Base-by-base conservation (phyloP, 1,140 invertebrate species). In the Caerostris extrusa region DNA sequence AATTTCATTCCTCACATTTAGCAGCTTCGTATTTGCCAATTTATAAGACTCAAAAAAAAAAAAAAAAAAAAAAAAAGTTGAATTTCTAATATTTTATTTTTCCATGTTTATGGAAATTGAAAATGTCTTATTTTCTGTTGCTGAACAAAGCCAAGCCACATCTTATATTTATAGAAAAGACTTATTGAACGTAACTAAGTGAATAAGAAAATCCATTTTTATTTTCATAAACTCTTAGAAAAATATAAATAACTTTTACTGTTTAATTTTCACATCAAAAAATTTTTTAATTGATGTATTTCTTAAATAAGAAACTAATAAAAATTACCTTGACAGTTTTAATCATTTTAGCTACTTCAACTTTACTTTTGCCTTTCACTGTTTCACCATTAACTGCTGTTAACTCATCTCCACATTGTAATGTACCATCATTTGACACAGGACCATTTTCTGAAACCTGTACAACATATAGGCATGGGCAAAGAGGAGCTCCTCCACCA, bases 341-440 rank as follows among this genome's bases (percentile, higher is more conserved):
- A 95, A 99, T 99, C 98, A 99, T 98, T 96, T 99, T 98, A 34
- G 99, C 99, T 1, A 99, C 99, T 96, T 99, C 99, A 3, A 99
- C 98, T 97, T 99, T 99, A 3, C 98, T 99, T 86, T 98, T 98
- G 17, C 99, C 99, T 96, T 99, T 99, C 0, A 99, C 98, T 10
- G 97, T 97, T 94, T 97, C 97, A 3, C 98, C 98, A 96, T 99
- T 99, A 3, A 99, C 98, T 0, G 98, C 98, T 6, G 99, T 97
- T 93, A 99, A 96, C 96, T 99, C 99, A 96, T 99, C 99, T 2
- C 99, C 99, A 94, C 98, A 98, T 96, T 99, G 98, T 3, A 99
- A 96, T 5, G 98, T 99, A 6, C 98, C 98, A 95, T 99, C 98
- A 95, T 97, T 96, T 0, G 98, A 97, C 2, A 99, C 98, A 56